Evolutionary conservation across 1,140 invertebrate genomes (phyloP).

Genomic region (Sinella curviseta): DNA sequence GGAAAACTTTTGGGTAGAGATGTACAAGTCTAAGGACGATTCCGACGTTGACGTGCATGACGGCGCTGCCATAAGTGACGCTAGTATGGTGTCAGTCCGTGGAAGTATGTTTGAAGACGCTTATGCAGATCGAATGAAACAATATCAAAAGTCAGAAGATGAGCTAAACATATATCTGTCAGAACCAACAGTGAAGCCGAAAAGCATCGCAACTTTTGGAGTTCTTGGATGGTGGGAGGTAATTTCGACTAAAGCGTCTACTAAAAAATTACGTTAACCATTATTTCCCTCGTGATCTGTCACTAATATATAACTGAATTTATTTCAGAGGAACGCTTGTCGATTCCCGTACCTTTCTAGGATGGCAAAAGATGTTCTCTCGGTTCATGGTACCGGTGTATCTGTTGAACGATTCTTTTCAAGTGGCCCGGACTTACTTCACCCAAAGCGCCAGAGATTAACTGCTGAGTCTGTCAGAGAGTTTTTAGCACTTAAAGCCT

Average conservation of each 20-base stretch:
- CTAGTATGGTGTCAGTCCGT: no score
- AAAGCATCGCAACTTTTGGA: background rate
- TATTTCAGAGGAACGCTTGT: background rate
- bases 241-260: no score
- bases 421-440: background rate
- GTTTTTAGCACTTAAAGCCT: constrained; percentile 11
- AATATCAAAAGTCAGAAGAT: background rate
- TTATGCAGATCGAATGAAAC: background rate
- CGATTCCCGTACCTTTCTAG: constrained; percentile 21
- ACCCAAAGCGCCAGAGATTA: background rate
- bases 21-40: no score
- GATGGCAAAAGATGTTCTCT: constrained; percentile 31
- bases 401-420: constrained; percentile 36
- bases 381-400: constrained; percentile 26
- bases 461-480: background rate
- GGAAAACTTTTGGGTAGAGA: background rate
- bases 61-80: background rate
- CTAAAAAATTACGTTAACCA: no score
- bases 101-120: background rate
- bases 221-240: background rate
- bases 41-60: no score
- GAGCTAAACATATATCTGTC: background rate
- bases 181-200: background rate
- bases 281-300: background rate
- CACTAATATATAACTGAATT: background rate